Conservation (phyloP, 2,888 invertebrate species). For the Acrocyrtus sp. region DNA sequence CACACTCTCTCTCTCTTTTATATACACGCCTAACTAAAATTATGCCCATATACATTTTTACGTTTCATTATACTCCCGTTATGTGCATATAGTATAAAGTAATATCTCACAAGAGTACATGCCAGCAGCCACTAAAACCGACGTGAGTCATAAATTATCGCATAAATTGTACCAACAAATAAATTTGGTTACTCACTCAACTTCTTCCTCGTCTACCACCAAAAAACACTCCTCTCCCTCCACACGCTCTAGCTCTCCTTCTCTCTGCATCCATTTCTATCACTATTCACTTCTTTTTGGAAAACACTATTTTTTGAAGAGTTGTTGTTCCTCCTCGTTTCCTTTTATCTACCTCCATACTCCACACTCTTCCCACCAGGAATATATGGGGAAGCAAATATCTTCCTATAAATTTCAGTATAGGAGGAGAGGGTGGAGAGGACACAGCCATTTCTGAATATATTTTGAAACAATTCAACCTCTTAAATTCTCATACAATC, state of each 20-base stretch:
- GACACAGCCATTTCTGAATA: slow-evolving; percentile 39
- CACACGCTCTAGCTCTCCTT: slow-evolving; percentile 8
- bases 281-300: slow-evolving; percentile 36
- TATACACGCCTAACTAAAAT: not conserved
- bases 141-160: slow-evolving; percentile 58
- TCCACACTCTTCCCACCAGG: slow-evolving; percentile 13
- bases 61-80: not conserved
- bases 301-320: slow-evolving; percentile 54
- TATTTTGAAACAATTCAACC: slow-evolving; percentile 51
- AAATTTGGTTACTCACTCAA: slow-evolving; percentile 57
- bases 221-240: slow-evolving; percentile 1
- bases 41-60: not conserved
- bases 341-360: not conserved
- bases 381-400: too few species aligned
- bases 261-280: slow-evolving; percentile 20
- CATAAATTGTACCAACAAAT: slow-evolving; percentile 57
- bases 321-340: slow-evolving; percentile 5
- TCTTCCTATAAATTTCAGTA: too few species aligned
- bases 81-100: not conserved
- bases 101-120: slow-evolving; percentile 50
- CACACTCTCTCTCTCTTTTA: too few species aligned
- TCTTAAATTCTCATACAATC: slow-evolving; percentile 40
- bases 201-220: slow-evolving; percentile 3
- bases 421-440: slow-evolving; percentile 26
- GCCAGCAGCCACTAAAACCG: slow-evolving; percentile 55